Base-by-base conservation (phyloP, 2,888 invertebrate species). In the Sicus ferrugineus region DNA sequence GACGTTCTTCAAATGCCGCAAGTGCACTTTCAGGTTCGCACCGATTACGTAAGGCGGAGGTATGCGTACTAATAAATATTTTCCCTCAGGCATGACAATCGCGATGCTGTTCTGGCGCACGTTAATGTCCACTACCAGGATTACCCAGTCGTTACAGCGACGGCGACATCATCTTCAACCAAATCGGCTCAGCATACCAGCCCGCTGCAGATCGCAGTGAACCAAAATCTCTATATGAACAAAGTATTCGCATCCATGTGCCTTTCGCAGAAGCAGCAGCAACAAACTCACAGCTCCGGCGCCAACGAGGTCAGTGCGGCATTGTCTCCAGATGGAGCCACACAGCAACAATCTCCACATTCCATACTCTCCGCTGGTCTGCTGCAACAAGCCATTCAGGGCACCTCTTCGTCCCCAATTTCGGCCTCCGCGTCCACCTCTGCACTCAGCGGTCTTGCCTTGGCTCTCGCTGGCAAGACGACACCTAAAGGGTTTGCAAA, bases 1-100 rank as follows among this genome's bases (percentile, higher is more conserved):
- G 79, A 93, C 92, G 16, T 86, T 92, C 77, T 95, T 95, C 92
- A 93, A 94, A 83, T 97, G 96, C 85, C 94, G 94, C 85, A 93
- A 93, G 81, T 97, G 96, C 85, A 90, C 92, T 82, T 96, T 93
- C 85, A 92, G 90, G 93, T 93, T 84, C 70, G 71, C 69, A 1
- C 5, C 31, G 2, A 59, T 3, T 19, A 19, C 34, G 19, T 3
- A n/a, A 2, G 14, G 14, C 28, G 7, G 3, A 11, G 19, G 11
- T n/a, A n/a, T n/a, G n/a, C n/a, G n/a, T n/a, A n/a, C n/a, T n/a
- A n/a, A n/a, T n/a, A n/a, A n/a, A n/a, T n/a, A n/a, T n/a, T n/a
- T n/a, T n/a, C n/a, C n/a, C 28, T 11, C 77, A 90, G 91, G 76
- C 89, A 91, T 83, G 86, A 88, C 28, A 90, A 89, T 77, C 88